Conservation (phyloP, 2,113 vertebrate genomes). For the Embiotoca jacksoni region DNA sequence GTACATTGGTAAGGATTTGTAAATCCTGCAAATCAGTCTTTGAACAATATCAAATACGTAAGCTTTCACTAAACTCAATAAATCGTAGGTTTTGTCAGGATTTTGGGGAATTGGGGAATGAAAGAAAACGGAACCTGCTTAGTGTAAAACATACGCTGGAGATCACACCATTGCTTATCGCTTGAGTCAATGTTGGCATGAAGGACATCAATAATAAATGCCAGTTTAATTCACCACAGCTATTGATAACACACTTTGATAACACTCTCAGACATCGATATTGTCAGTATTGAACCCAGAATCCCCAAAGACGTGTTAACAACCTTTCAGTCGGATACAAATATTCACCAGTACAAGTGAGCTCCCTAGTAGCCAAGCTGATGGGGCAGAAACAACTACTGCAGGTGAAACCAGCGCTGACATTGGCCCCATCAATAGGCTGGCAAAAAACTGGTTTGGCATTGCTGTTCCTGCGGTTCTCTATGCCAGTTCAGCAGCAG, state of each 20-base stretch:
- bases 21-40: not conserved
- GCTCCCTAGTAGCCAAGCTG: constrained; percentile 5
- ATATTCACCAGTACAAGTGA: constrained; percentile 15
- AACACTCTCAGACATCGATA: not conserved
- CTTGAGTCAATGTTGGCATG: not conserved
- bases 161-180: not conserved
- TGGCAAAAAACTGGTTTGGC: constrained; percentile 46
- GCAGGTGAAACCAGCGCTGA: constrained; percentile 52
- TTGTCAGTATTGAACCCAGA: constrained; percentile 3
- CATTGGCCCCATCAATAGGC: constrained; percentile 45
- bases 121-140: not conserved
- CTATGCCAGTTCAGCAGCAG: constrained; percentile 59
- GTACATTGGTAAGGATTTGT: constrained; percentile 4
- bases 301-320: constrained; percentile 33
- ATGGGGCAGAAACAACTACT: constrained; percentile 30
- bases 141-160: not conserved
- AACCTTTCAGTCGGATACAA: constrained; percentile 28
- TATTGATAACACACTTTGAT: not conserved
- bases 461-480: constrained; percentile 12
- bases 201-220: not conserved
- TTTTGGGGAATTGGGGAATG: too few species aligned
- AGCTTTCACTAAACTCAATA: not conserved
- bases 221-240: not conserved
- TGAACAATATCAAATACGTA: not conserved
- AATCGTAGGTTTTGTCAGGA: too few species aligned